These are phyloP conservation scores for Petrolisthes cinctipes DNA, from an alignment of 2,888 invertebrate genomes.

Conservation along the genomic window DNA sequence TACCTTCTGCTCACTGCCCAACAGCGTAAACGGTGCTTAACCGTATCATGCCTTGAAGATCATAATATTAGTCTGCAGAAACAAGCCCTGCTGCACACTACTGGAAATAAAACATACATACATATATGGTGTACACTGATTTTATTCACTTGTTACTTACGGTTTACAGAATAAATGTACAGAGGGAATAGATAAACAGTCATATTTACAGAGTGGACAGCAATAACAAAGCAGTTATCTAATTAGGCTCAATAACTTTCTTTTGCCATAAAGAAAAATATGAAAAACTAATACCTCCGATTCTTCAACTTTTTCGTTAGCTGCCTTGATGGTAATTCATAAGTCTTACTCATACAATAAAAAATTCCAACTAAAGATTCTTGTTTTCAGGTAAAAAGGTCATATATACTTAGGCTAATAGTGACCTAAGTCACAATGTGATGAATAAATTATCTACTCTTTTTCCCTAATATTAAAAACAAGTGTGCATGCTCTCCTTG, in stretches of 20 bases:
- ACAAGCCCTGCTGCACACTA: too few relatives aligned
- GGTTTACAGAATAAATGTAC: constrained; percentile 62
- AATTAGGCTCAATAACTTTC: background rate
- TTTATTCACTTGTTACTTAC: constrained; percentile 58
- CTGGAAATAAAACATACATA: constrained; percentile 35
- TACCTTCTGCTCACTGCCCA: too few relatives aligned
- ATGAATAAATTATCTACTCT: constrained; percentile 22
- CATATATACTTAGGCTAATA: background rate
- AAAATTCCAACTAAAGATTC: background rate
- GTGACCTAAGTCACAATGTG: background rate
- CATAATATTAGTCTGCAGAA: too few relatives aligned
- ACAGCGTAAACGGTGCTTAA: too few relatives aligned
- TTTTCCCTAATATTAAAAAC: constrained; percentile 29
- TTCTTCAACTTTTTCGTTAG: constrained; percentile 35
- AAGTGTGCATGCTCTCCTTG: constrained; percentile 49
- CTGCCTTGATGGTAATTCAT: constrained; percentile 45
- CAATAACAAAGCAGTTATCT: constrained; percentile 52
- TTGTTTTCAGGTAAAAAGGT: constrained; percentile 7
- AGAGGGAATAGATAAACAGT: constrained; percentile 44
- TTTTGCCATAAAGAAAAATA: constrained; percentile 13
- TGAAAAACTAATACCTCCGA: background rate
- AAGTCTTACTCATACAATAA: background rate
- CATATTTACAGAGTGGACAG: constrained; percentile 55
- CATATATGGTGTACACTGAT: constrained; percentile 51
- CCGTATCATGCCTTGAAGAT: too few relatives aligned